These are phyloP conservation scores for Ictalurus furcatus DNA, from an alignment of 2,113 vertebrate species.

Conservation along the genomic window DNA sequence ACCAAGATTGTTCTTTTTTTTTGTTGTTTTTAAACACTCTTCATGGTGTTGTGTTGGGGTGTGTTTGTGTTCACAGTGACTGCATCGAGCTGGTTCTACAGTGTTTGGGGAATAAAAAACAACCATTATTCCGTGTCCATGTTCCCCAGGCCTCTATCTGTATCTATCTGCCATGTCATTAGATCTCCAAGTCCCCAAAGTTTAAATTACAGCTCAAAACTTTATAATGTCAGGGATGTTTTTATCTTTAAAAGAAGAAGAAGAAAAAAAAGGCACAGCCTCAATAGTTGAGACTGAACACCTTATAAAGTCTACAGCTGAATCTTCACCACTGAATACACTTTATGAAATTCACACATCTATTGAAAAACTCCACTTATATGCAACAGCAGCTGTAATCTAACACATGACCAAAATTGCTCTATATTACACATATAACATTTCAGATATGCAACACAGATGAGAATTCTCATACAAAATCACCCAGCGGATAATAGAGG, in stretches of 20 bases:
- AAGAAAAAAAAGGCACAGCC: neutral
- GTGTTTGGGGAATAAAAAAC: neutral
- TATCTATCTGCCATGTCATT: neutral
- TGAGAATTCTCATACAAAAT: slow-evolving; percentile 28
- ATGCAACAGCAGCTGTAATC: neutral
- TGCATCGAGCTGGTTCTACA: neutral
- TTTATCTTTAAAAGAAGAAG: neutral
- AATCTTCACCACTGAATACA: neutral
- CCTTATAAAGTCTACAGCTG: neutral
- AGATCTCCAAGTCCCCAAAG: neutral
- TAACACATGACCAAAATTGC: neutral
- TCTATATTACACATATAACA: neutral
- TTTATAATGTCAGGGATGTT: neutral
- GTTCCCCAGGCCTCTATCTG: neutral
- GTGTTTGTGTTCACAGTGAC: neutral
- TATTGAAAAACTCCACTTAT: neutral
- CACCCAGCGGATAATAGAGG: slow-evolving; percentile 2
- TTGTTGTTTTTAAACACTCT: neutral
- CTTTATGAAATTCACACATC: neutral
- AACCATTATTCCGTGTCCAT: neutral
- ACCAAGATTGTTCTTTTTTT: neutral
- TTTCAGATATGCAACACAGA: neutral
- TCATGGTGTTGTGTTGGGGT: neutral
- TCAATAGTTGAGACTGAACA: neutral
- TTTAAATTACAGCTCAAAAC: slow-evolving; percentile 20